phyloP scores from a whole-genome alignment of 1,140 invertebrate genomes.

The Cheumatopsyche charites region DNA sequence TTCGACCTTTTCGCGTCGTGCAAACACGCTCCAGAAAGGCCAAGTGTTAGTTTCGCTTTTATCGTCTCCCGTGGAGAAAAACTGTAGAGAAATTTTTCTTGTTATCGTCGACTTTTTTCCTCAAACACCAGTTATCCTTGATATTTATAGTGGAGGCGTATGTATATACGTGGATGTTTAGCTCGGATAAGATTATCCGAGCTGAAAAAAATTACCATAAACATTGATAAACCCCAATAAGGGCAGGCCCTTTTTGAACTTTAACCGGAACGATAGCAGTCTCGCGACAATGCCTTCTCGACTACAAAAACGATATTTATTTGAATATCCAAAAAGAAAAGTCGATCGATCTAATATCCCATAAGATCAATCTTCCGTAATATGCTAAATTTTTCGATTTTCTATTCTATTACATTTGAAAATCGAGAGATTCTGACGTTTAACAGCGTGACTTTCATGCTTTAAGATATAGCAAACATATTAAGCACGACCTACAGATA shows the following conservation, averaged over 20 bases:
- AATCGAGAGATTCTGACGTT: no score
- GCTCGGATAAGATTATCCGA: constrained; percentile 33
- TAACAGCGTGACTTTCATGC: no score
- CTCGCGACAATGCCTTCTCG: constrained; percentile 32
- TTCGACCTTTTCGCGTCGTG: constrained; percentile 1
- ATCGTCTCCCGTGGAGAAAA: background rate
- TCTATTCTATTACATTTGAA: no score
- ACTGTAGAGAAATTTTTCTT: background rate
- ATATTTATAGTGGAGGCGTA: constrained; percentile 25
- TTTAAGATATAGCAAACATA: no score
- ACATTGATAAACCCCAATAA: constrained; percentile 42
- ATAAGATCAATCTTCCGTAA: no score
- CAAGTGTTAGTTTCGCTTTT: background rate
- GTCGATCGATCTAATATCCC: no score
- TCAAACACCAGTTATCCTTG: constrained; percentile 1
- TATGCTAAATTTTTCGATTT: no score
- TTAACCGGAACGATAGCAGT: constrained; percentile 10
- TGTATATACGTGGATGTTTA: constrained; percentile 16
- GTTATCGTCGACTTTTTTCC: constrained; percentile 2
- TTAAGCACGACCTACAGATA: no score
- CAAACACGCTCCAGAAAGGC: background rate
- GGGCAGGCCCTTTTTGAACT: background rate
- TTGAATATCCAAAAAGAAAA: no score
- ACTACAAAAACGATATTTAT: background rate
- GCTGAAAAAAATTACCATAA: constrained; percentile 41